Evolutionary conservation across 2,113 vertebrate species (phyloP), one percentile per base, ranked within the genome.

Genomic region (Poeciliopsis turrubarensis): DNA sequence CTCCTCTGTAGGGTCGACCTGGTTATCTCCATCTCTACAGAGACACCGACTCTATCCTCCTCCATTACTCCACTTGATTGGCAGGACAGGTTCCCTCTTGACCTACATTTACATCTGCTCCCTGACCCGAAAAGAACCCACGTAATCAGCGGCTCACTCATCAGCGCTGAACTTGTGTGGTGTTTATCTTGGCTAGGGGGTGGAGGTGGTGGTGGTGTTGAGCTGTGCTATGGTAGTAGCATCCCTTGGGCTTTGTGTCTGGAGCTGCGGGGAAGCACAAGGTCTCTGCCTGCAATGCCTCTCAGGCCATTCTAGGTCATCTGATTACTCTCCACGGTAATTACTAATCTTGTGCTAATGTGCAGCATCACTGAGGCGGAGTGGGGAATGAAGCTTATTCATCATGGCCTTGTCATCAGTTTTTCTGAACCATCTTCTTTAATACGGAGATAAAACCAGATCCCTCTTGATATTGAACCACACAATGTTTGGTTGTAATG

Each of bases 51-150:
- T 73, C 66, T 11, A 41, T 77, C 77, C 44, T 76, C 81, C 69
- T 68, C 75, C 47, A 11, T 73, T 39, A 75, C 67, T 70, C 77
- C 70, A 60, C 77, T 86, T 93, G 91, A 94, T 89, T 93, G 92
- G 93, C 92, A 94, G 64, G 87, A 82, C 81, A 88, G 86, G 80
- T 88, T 92, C 78, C 51, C 51, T 82, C 83, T 74, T 94, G 93
- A 94, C 93, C 94, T 91, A 94, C 84, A 94, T 94, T 91, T 92
- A 89, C 91, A 92, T 94, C 80, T 92, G 93, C 90, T 93, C 86
- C 62, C 65, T 93, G 93, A 94, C 92, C 94, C 92, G 92, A 79
- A 93, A 89, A 92, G 73, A 68, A 87, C 80, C 75, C 62, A 74
- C 54, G 70, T 93, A 92, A 91, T 93, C 89, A 93, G 79, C 79